These are phyloP conservation scores for Neodiprion fabricii DNA, from an alignment of 1,140 invertebrate species.

Conservation along the genomic window DNA sequence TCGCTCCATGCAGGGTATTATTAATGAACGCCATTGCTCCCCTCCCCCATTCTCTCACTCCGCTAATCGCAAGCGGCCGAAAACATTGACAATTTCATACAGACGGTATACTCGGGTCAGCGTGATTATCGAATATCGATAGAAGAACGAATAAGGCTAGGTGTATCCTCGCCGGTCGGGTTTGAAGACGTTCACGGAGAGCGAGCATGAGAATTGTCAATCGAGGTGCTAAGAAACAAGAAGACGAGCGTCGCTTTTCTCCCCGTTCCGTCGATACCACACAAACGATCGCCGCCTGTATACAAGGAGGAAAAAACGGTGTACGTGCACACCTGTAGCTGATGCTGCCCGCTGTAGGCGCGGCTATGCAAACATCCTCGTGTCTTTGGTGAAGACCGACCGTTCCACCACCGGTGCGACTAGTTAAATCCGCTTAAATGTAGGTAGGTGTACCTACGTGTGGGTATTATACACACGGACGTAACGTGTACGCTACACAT, in stretches of 20 bases:
- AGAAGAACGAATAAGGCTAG: too few species aligned
- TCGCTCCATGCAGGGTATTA: too few species aligned
- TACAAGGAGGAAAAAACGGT: too few species aligned
- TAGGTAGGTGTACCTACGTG: not conserved
- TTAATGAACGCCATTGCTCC: too few species aligned
- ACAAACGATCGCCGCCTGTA: too few species aligned
- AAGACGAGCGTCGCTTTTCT: slow-evolving; percentile 29
- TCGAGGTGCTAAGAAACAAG: slow-evolving; percentile 52
- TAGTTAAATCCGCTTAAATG: slow-evolving; percentile 2
- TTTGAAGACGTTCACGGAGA: slow-evolving; percentile 30
- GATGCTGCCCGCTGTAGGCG: slow-evolving; percentile 50
- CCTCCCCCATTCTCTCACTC: too few species aligned
- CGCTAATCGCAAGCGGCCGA: too few species aligned
- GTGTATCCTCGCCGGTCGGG: not conserved
- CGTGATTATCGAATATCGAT: too few species aligned
- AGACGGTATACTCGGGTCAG: too few species aligned
- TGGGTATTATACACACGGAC: slow-evolving; percentile 15
- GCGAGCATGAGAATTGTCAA: slow-evolving; percentile 57
- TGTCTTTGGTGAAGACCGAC: slow-evolving; percentile 37
- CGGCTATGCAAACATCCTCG: slow-evolving; percentile 57
- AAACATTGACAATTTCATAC: too few species aligned
- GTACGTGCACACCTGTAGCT: not conserved
- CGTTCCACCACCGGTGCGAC: not conserved
- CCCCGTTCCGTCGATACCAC: not conserved
- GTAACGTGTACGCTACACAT: not conserved